Evolutionary conservation across 2,113 vertebrate genomes (phyloP), one percentile per base, ranked within the genome.

Genomic region (Formicarius rufipectus): DNA sequence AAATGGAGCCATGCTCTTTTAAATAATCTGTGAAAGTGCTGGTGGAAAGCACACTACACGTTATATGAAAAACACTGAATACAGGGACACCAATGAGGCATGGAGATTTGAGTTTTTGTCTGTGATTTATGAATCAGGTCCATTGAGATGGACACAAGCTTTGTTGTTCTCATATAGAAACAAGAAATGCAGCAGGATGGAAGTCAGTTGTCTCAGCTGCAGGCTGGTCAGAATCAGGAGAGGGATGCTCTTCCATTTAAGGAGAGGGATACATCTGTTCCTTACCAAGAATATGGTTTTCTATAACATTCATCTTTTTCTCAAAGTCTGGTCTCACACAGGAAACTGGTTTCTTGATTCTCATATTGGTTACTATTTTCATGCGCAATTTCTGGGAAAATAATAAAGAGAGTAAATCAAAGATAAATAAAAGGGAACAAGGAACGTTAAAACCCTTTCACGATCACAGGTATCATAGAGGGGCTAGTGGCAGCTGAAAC

Each of bases 301-400:
- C 23, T 22, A 1, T 4, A 60, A 9, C 2, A 31, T 35, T 9
- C 1, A 33, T 56, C 87, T 37, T 96, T 53, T 7, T 73, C 21
- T 33, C 2, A 56, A 80, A 77, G 21, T 2, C 17, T 50, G 62
- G 75, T 59, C 0, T 39, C 14, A 55, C 24, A 62, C 96, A 97
- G 55, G 92, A 96, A 53, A 95, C 91, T 17, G 98, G 97, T 62
- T 96, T 97, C 93, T 95, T 97, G 74, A 97, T 79, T 71, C 94
- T 72, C 47, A 67, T 60, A 40, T 98, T 98, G 39, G 93, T 97
- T 64, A 97, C 42, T 84, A 97, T 55, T 95, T 98, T 98, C 97
- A 98, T 77, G 63, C 66, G 53, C 63, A 95, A 6, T 8, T 24
- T 42, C 97, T 98, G 56, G 52, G 40, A 40, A 95, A 79, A 60